Base-by-base conservation (phyloP, 2,113 vertebrate genomes). In the Sinocyclocheilus grahami region DNA sequence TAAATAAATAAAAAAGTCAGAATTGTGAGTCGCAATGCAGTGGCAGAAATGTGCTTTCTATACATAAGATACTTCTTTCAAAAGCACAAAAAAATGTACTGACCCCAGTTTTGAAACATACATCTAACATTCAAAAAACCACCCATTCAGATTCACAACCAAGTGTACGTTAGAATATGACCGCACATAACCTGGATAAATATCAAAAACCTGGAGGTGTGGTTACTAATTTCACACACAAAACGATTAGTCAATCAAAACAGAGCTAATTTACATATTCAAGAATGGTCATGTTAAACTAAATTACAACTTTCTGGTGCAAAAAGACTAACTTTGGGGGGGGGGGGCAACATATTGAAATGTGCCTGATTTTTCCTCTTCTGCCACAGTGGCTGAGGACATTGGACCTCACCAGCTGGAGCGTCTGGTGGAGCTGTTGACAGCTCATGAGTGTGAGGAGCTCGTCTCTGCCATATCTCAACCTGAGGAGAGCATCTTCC, bases 371-470 rank as follows among this genome's bases (percentile, higher is more conserved):
- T 69, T 33, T 30, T 84, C 27, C 60, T 24, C 46, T 89, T 0
- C 58, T 71, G 2, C 39, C 81, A 51, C 71, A 94, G 94, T 94
- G 87, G 88, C 89, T 3, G 92, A 92, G 14, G 92, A 95, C 89
- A 72, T 94, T 0, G 85, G 89, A 0, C 84, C 53, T 22, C 90
- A 94, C 86, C 94, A 95, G 88, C 63, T 94, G 86, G 88, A 92
- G 78, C 92, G 92, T 20, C 79, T 95, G 75, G 93, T 92, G 88
- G 91, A 93, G 78, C 5, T 94, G 88, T 89, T 95, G 89, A 94
- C 93, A 0, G 55, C 78, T 5, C 72, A 10, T 1, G 93, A 95
- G 87, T 95, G 95, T 13, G 71, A 94, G 84, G 90, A 94, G 58
- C 92, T 95, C 42, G 86, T 94, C 65, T 6, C 46, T 2, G 85